Evolutionary conservation across 2,888 invertebrate genomes (phyloP).

Genomic region (Plagodis pulveraria): DNA sequence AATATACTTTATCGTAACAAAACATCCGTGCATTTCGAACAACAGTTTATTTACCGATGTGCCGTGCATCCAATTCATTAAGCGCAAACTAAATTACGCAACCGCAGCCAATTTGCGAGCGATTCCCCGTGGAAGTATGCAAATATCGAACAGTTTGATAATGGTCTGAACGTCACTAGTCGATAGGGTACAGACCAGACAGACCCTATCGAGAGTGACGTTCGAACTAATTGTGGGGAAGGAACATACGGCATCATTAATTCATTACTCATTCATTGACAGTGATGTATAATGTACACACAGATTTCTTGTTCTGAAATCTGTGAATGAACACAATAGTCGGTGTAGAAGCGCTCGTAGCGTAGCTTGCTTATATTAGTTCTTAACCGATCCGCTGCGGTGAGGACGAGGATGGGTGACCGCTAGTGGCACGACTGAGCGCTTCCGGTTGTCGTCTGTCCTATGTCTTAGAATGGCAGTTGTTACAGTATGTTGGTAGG

Average conservation of each 20-base stretch:
- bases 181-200: slow-evolving; percentile 6
- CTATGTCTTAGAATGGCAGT: too few relatives aligned
- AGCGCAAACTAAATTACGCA: slow-evolving; percentile 43
- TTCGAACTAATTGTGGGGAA: slow-evolving; percentile 29
- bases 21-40: slow-evolving; percentile 31
- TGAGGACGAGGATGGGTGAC: not conserved
- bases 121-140: slow-evolving; percentile 46
- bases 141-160: slow-evolving; percentile 49
- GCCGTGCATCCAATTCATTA: slow-evolving; percentile 44
- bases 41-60: slow-evolving; percentile 36
- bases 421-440: slow-evolving; percentile 9
- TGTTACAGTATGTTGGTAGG: not conserved
- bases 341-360: too few relatives aligned
- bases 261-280: too few relatives aligned
- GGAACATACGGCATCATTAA: slow-evolving; percentile 51
- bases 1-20: slow-evolving; percentile 26
- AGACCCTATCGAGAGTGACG: slow-evolving; percentile 34
- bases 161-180: slow-evolving; percentile 32
- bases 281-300: too few relatives aligned
- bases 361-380: too few relatives aligned
- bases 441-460: too few relatives aligned
- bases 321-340: too few relatives aligned
- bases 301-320: too few relatives aligned
- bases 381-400: too few relatives aligned
- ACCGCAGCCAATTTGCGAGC: slow-evolving; percentile 50